phyloP scores from a whole-genome alignment of 1,140 invertebrate species.

The Calycopis cecrops region DNA sequence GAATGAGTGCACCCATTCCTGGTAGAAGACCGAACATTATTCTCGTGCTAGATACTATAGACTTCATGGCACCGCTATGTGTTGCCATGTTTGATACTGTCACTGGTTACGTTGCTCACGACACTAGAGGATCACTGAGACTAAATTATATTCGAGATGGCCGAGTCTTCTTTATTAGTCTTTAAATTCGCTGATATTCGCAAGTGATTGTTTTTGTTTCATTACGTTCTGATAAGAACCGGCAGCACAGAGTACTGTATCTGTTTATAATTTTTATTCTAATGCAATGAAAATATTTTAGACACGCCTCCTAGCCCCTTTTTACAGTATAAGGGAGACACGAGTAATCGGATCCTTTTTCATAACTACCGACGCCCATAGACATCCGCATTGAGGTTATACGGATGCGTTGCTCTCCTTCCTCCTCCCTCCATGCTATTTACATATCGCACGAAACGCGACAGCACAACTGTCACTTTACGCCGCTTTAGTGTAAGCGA shows the following conservation, averaged over 20 bases:
- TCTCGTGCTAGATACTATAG: conserved; percentile 70
- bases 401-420: too few species aligned
- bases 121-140: conserved; percentile 4
- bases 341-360: too few species aligned
- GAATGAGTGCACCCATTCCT: conserved; percentile 77
- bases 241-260: conserved; percentile 1
- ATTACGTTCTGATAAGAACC: neutral
- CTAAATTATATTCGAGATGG: neutral
- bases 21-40: conserved; percentile 79
- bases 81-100: conserved; percentile 37
- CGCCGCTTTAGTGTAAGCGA: too few species aligned
- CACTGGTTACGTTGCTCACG: neutral
- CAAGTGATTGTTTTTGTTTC: conserved; percentile 3
- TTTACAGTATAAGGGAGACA: too few species aligned
- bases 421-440: too few species aligned
- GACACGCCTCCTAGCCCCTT: too few species aligned
- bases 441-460: too few species aligned
- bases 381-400: too few species aligned
- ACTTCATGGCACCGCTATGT: conserved; percentile 35
- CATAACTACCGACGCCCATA: too few species aligned
- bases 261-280: too few species aligned
- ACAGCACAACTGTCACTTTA: too few species aligned
- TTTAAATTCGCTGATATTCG: neutral
- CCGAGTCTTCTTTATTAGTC: neutral
- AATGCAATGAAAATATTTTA: too few species aligned